Conservation (phyloP, 2,113 vertebrate genomes). For the Upupa epops region DNA sequence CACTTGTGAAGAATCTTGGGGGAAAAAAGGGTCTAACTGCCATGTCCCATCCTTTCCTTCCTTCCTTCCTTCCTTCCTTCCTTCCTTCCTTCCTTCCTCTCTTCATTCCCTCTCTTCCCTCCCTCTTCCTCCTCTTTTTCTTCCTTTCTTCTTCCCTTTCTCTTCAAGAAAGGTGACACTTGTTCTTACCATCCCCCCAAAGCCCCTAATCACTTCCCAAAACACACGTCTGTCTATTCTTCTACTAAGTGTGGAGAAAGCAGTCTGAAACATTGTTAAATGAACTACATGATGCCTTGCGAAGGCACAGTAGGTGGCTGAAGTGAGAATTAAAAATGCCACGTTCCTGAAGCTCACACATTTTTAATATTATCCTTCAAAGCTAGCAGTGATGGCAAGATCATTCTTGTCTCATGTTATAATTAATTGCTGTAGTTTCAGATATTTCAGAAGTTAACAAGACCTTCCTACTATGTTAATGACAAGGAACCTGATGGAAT, state of each 20-base stretch:
- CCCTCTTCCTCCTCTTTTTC: background rate
- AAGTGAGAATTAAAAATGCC: conserved; percentile 65
- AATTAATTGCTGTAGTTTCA: conserved; percentile 66
- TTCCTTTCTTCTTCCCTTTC: background rate
- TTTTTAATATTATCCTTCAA: conserved; percentile 57
- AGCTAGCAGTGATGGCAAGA: conserved; percentile 17
- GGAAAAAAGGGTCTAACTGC: background rate
- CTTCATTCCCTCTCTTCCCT: background rate
- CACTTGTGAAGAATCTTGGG: background rate
- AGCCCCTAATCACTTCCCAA: background rate
- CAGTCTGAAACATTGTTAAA: conserved; percentile 19
- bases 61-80: background rate
- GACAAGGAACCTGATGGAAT: background rate
- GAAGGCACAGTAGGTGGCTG: conserved; percentile 33
- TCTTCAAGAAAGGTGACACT: background rate
- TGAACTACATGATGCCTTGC: conserved; percentile 4
- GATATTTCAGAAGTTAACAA: conserved; percentile 45
- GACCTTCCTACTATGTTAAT: background rate
- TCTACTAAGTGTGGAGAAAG: background rate
- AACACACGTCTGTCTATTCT: conserved; percentile 6
- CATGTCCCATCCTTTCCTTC: too few species aligned
- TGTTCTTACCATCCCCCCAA: background rate
- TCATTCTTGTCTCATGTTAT: conserved; percentile 20
- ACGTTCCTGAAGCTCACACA: conserved; percentile 22
- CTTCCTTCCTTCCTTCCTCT: too few species aligned